These are phyloP conservation scores for Thamnophis sirtalis DNA, from an alignment of 2,113 vertebrate genomes.

Conservation along the genomic window DNA sequence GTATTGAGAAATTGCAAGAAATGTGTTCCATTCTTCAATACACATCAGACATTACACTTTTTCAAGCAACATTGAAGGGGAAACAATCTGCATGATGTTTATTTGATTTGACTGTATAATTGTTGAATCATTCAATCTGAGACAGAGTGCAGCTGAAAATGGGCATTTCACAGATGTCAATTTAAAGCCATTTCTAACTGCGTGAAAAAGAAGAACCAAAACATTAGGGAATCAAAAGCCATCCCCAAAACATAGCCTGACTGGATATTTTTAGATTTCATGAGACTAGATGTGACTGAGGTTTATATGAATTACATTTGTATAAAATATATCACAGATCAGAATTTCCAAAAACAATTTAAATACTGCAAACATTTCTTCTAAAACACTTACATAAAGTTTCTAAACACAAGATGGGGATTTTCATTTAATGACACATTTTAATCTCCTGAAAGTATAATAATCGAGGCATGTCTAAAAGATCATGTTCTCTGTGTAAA, in stretches of 20 bases:
- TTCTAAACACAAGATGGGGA: slow-evolving; percentile 57
- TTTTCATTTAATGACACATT: slow-evolving; percentile 30
- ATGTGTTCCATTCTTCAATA: slow-evolving; percentile 6
- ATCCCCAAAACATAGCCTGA: slow-evolving; percentile 38
- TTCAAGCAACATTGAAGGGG: neutral
- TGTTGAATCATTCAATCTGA: slow-evolving; percentile 42
- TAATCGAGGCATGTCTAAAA: slow-evolving; percentile 15
- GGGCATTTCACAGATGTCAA: slow-evolving; percentile 46
- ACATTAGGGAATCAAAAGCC: slow-evolving; percentile 45
- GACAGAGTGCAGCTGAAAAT: slow-evolving; percentile 23
- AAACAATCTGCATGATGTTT: slow-evolving; percentile 24
- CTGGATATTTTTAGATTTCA: slow-evolving; percentile 56
- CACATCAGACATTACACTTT: neutral
- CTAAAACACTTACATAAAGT: slow-evolving; percentile 64
- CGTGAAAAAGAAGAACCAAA: slow-evolving; percentile 44
- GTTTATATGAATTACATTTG: slow-evolving; percentile 58
- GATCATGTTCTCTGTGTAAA: neutral
- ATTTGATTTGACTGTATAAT: slow-evolving; percentile 40
- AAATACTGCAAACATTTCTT: slow-evolving; percentile 62
- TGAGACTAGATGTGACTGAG: slow-evolving; percentile 22
- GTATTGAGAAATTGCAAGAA: neutral
- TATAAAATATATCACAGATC: slow-evolving; percentile 57
- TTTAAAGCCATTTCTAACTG: slow-evolving; percentile 45
- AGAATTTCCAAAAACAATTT: slow-evolving; percentile 63
- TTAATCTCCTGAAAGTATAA: neutral